These are phyloP conservation scores for Volucella zonaria DNA, from an alignment of 2,888 invertebrate species.

Conservation along the genomic window DNA sequence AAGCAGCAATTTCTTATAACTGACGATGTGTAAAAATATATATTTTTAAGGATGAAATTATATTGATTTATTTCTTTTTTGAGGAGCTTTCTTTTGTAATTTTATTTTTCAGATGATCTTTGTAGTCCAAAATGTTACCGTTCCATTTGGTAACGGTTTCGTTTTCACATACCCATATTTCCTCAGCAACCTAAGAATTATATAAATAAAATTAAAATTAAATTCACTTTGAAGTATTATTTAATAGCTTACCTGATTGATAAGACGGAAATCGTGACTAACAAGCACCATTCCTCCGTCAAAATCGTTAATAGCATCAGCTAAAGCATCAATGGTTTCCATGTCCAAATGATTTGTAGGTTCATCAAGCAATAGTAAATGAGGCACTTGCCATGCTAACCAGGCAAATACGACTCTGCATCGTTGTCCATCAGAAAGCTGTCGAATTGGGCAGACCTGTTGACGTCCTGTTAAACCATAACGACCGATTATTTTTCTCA, in stretches of 20 bases:
- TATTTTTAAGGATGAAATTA: constrained; percentile 15
- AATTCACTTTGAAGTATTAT: background rate
- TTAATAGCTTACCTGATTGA: constrained; percentile 91
- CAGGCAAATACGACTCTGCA: constrained; percentile 99
- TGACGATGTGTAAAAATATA: constrained; percentile 68
- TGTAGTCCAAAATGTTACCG: constrained; percentile 97
- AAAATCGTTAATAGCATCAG: constrained; percentile 98
- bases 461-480: constrained; percentile 98
- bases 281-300: constrained; percentile 99
- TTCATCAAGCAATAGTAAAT: constrained; percentile 91
- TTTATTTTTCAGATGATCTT: constrained; percentile 95
- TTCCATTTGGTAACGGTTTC: constrained; percentile 98
- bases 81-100: constrained; percentile 85
- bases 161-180: constrained; percentile 99
- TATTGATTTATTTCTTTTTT: constrained; percentile 76
- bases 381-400: constrained; percentile 98
- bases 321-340: constrained; percentile 99
- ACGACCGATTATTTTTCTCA: constrained; percentile 99
- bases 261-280: constrained; percentile 99
- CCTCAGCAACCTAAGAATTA: constrained; percentile 94
- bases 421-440: constrained; percentile 97
- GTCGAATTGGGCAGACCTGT: constrained; percentile 87
- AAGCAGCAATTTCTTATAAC: constrained; percentile 61
- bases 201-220: constrained; percentile 9
- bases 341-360: constrained; percentile 98